Evolutionary conservation across 2,888 invertebrate species (phyloP).

Genomic region (Zaprionus bogoriensis): DNA sequence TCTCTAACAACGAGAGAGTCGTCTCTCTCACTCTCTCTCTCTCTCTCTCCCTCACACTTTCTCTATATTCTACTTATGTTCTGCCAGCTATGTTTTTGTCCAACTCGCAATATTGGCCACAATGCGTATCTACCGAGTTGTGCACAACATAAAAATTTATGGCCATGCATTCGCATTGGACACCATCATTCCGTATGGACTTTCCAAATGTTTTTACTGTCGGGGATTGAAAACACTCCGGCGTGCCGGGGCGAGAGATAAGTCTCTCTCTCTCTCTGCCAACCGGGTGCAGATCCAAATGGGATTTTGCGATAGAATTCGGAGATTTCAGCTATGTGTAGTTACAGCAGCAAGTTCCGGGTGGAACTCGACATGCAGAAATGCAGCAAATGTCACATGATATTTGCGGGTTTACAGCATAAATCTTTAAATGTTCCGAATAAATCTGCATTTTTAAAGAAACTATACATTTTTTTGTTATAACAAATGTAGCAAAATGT

Average conservation of each 20-base stretch:
- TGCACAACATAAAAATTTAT: conserved; percentile 67
- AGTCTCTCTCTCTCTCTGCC: conserved; percentile 13
- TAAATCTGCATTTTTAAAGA: not conserved
- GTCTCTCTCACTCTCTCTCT: conserved; percentile 2
- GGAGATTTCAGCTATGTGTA: conserved; percentile 4
- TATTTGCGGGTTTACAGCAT: not conserved
- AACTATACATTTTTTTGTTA: not conserved
- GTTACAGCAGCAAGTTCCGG: not conserved
- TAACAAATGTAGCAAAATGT: too few relatives aligned
- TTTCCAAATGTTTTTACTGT: conserved; percentile 37
- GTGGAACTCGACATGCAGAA: not conserved
- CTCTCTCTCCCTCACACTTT: not conserved
- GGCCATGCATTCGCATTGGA: conserved; percentile 56
- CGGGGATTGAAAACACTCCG: conserved; percentile 38
- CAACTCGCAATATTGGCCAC: conserved; percentile 27
- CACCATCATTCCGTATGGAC: conserved; percentile 64
- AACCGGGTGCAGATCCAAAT: conserved; percentile 11
- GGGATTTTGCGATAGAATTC: conserved; percentile 1
- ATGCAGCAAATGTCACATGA: not conserved
- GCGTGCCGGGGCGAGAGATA: conserved; percentile 27
- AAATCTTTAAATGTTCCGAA: not conserved
- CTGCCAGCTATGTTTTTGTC: not conserved
- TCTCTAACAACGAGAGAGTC: conserved; percentile 41
- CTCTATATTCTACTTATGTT: too few relatives aligned
- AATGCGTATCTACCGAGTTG: conserved; percentile 35